A percentile compares a stretch with the other conserved stretches of the same genome.
Conservation (phyloP, 2,888 invertebrate species). For the Acanthococcus lagerstroemiae region DNA sequence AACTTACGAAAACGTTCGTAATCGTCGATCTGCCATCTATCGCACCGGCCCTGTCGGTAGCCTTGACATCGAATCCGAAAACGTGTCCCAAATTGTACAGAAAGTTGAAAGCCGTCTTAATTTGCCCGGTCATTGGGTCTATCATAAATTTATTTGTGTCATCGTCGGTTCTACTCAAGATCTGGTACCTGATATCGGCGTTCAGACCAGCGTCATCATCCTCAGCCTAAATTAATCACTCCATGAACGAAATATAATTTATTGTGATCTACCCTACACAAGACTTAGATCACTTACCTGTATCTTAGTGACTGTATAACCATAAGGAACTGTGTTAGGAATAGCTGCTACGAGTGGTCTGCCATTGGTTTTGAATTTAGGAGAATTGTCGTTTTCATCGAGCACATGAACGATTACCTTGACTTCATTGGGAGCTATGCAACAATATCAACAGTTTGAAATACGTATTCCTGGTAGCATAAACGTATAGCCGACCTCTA, state of each 20-base stretch:
- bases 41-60: slow-evolving; percentile 68
- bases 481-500: no score
- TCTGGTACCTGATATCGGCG: slow-evolving; percentile 68
- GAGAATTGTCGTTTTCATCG: slow-evolving; percentile 75
- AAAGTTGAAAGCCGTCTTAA: slow-evolving; percentile 60
- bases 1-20: slow-evolving; percentile 72
- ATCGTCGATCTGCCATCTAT: slow-evolving; percentile 74
- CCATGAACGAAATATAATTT: no score
- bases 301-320: slow-evolving; percentile 66
- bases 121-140: slow-evolving; percentile 64
- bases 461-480: no score
- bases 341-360: slow-evolving; percentile 73
- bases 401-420: slow-evolving; percentile 65
- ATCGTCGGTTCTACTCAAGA: slow-evolving; percentile 54
- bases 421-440: slow-evolving; percentile 58
- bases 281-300: slow-evolving; percentile 53
- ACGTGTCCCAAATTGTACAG: slow-evolving; percentile 61
- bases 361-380: slow-evolving; percentile 62
- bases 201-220: slow-evolving; percentile 67
- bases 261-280: background rate
- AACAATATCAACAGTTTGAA: no score
- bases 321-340: slow-evolving; percentile 68
- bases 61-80: slow-evolving; percentile 79
- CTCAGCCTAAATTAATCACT: slow-evolving; percentile 51
- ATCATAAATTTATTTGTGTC: slow-evolving; percentile 72